Conservation (phyloP, 2,797 vertebrate genomes). For the Scolopax bukidnonensis region DNA sequence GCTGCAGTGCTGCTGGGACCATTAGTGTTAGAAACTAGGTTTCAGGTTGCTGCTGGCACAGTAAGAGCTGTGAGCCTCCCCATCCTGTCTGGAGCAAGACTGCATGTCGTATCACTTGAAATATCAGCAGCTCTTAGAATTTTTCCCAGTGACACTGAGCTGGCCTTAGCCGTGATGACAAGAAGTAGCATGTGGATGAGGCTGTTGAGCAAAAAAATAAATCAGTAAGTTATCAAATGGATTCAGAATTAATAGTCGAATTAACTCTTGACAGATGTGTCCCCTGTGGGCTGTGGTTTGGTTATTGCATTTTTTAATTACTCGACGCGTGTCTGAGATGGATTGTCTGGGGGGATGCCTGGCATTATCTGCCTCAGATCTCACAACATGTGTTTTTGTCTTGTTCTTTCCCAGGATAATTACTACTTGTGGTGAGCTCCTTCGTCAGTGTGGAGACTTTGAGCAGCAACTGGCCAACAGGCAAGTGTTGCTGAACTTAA, state of each 20-base stretch:
- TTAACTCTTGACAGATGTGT: background rate
- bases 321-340: background rate
- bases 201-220: background rate
- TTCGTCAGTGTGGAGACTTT: constrained; percentile 92
- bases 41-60: constrained; percentile 14
- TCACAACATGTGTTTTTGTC: background rate
- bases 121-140: background rate
- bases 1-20: background rate
- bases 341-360: background rate
- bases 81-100: background rate
- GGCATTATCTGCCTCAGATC: background rate
- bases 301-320: background rate
- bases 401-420: constrained; percentile 85
- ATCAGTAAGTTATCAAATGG: background rate
- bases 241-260: background rate
- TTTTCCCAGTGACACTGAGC: background rate
- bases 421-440: constrained; percentile 92
- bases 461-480: constrained; percentile 96
- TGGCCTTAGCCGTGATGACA: background rate
- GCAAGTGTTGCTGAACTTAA: constrained; percentile 68
- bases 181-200: background rate
- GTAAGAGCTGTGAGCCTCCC: background rate
- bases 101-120: background rate
- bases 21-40: background rate
- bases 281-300: background rate